Evolutionary conservation across 1,140 invertebrate genomes (phyloP).

Genomic region (Galleria mellonella): DNA sequence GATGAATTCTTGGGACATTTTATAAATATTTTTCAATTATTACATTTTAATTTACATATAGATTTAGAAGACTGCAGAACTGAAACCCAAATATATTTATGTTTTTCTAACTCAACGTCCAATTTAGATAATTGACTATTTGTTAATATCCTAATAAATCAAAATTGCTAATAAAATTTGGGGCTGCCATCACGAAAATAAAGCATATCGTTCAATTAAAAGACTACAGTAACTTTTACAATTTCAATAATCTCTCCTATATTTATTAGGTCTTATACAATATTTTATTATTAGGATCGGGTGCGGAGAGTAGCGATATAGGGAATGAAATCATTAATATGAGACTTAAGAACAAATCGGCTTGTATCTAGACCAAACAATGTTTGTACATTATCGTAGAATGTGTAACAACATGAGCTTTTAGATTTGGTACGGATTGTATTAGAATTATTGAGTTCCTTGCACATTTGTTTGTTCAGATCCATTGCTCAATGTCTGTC

Average conservation of each 20-base stretch:
- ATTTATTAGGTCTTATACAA: slow-evolving; percentile 69
- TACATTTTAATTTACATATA: too few relatives aligned
- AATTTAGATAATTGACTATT: slow-evolving; percentile 4
- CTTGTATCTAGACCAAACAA: slow-evolving; percentile 24
- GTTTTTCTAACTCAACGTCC: too few relatives aligned
- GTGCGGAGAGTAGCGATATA: slow-evolving; percentile 27
- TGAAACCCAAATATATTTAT: too few relatives aligned
- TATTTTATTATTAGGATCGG: slow-evolving; percentile 44
- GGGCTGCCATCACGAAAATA: slow-evolving; percentile 65
- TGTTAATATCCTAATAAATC: slow-evolving; percentile 9
- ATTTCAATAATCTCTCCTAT: slow-evolving; percentile 69
- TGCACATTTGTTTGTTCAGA: slow-evolving; percentile 1
- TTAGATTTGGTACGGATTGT: slow-evolving; percentile 34
- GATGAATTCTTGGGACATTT: too few relatives aligned
- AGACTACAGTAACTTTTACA: slow-evolving; percentile 63
- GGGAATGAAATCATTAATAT: slow-evolving; percentile 29
- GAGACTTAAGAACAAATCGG: slow-evolving; percentile 22
- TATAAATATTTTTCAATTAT: too few relatives aligned
- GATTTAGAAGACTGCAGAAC: too few relatives aligned
- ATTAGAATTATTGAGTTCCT: slow-evolving; percentile 4
- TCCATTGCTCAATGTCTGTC: slow-evolving; percentile 17
- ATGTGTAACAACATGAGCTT: slow-evolving; percentile 37
- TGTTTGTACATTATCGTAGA: slow-evolving; percentile 32
- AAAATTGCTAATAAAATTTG: slow-evolving; percentile 18
- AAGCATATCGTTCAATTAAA: slow-evolving; percentile 70